Base-by-base conservation (phyloP, 2,888 invertebrate genomes). In the Melinaea menophilus region DNA sequence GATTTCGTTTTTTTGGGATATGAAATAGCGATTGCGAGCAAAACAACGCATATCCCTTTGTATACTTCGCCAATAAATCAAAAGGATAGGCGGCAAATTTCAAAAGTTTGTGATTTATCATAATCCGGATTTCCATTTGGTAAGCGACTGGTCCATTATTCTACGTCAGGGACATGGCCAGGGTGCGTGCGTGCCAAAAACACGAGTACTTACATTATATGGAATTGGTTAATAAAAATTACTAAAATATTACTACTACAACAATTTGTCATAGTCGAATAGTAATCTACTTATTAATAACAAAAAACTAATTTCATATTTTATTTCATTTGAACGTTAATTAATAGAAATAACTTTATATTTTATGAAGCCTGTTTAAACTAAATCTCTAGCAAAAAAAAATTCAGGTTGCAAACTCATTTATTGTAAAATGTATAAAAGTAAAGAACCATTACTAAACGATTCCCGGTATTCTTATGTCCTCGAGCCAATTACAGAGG, bases 81-180 rank as follows among this genome's bases (percentile, higher is more conserved):
- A 75, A 75, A 75, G 77, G 79, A 81, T 86, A 84, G 81, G 81
- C 83, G 85, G 80, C 81, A 84, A 86, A 88, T 86, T 87, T 84
- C 86, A 86, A 88, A 88, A 89, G 82, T 88, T 89, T 87, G 83
- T 87, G 88, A 89, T 89, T 89, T 89, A 89, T 89, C 88, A 89
- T 88, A 87, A 88, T 88, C 85, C 82, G 82, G 79, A 87, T 86
- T 86, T 84, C 88, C 87, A 88, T 89, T 88, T 88, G 84, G 82
- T 79, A 85, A 86, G 81, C 82, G 84, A 79, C 75, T 78, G 83
- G 82, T 86, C 88, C 89, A 89, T 89, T 89, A 88, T 87, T 90
- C 86, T 85, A 82, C 79, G 89, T 90, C 89, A 88, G 76, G 81
- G 83, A 81, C 87, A 88, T 81, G 80, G 82, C 76, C 79, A 72